Base-by-base conservation (phyloP, 2,797 vertebrate genomes). In the Thunnus albacares region DNA sequence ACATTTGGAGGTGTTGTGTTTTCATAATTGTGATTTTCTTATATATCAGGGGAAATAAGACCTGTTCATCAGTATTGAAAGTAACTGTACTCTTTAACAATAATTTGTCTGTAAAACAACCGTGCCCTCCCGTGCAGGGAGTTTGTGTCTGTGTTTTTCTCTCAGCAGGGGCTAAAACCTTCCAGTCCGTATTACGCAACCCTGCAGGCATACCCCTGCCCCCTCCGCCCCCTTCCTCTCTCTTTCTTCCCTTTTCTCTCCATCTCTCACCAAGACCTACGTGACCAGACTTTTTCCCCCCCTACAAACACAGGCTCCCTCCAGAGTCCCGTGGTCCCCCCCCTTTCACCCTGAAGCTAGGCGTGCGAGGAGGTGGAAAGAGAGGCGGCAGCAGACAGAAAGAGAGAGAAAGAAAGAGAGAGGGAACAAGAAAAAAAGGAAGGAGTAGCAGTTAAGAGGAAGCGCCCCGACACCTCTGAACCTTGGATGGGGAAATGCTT, bases 161-260 rank as follows among this genome's bases (percentile, higher is more conserved):
- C 78, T 33, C 82, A 89, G 71, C 70, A 35, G 79, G 69, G 69
- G 60, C 68, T 68, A 65, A 85, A 30, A 89, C 81, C 78, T 88
- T 82, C 84, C 85, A 81, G 72, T 62, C 70, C 22, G 62, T 35
- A 74, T 93, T 90, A 92, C 55, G 58, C 87, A 94, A 90, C 72
- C 79, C 80, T 84, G 78, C 90, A 89, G 80, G 69, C 85, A 85
- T 70, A 72, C 74, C 80, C 80, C 64, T 22, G 33, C 71, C 61
- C 71, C 33, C 59, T 38, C 63, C 17, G 2, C 75, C 49, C 30
- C 33, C 43, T 5, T 45, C 33, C 38, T 61, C 47, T 64, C 47
- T 24, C 24, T 24, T 24, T 24, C 24, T 24, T 24, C 24, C 24
- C 24, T 24, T 24, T 24, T 24, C 78, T 77, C 79, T 57, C 63